Evolutionary conservation across 2,888 invertebrate species (phyloP).

Genomic region (Drosophila borealis): DNA sequence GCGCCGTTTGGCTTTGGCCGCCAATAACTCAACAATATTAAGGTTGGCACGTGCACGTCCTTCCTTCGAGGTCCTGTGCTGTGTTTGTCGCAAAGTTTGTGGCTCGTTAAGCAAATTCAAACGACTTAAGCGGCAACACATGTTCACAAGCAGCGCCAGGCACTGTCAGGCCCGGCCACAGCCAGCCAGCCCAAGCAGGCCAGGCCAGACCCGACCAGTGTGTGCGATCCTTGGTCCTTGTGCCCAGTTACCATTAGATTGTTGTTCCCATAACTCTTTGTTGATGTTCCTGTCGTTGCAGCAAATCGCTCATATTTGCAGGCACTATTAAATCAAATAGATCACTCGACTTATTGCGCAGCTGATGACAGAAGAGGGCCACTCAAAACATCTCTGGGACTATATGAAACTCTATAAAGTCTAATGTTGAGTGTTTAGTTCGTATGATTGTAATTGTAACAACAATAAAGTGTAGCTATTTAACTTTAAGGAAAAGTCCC

Average conservation of each 20-base stretch:
- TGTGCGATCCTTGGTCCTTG: slow-evolving; percentile 23
- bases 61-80: slow-evolving; percentile 42
- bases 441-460: too few relatives aligned
- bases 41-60: slow-evolving; percentile 73
- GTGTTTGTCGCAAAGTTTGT: slow-evolving; percentile 80
- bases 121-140: slow-evolving; percentile 81
- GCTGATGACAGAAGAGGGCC: slow-evolving; percentile 14
- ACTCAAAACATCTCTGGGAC: too few relatives aligned
- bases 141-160: slow-evolving; percentile 65
- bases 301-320: slow-evolving; percentile 68
- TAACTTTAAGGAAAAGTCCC: too few relatives aligned
- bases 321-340: slow-evolving; percentile 69
- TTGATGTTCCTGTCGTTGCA: slow-evolving; percentile 62
- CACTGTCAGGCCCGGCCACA: slow-evolving; percentile 3
- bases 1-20: slow-evolving; percentile 76
- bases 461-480: too few relatives aligned
- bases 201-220: slow-evolving; percentile 3
- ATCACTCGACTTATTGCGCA: slow-evolving; percentile 38
- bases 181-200: background rate
- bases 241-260: slow-evolving; percentile 26
- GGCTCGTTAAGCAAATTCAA: slow-evolving; percentile 81
- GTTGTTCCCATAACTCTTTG: slow-evolving; percentile 47
- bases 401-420: too few relatives aligned
- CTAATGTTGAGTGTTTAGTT: too few relatives aligned
- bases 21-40: slow-evolving; percentile 81